Percentiles rank a stretch among this genome's conserved stretches.
Conservation (phyloP, 1,140 invertebrate species). For the Dendrolimus punctatus region DNA sequence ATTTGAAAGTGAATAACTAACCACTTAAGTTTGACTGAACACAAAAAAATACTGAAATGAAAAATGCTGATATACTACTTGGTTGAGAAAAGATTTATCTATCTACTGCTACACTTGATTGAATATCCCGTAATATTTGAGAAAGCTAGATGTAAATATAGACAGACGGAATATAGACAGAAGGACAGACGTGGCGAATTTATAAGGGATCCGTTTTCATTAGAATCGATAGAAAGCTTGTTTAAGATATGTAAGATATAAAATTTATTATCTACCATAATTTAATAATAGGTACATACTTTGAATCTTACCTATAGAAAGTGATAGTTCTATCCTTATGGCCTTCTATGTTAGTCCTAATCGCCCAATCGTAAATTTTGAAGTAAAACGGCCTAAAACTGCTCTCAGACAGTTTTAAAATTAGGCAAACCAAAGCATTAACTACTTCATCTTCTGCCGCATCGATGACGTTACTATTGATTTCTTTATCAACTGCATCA, state of each 20-base stretch:
- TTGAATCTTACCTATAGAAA: slow-evolving; percentile 79
- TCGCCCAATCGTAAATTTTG: slow-evolving; percentile 89
- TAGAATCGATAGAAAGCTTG: too few relatives aligned
- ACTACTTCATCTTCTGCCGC: slow-evolving; percentile 81
- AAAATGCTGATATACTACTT: too few relatives aligned
- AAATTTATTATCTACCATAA: neutral
- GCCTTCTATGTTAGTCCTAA: slow-evolving; percentile 71
- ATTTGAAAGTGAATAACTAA: too few relatives aligned
- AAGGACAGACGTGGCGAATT: too few relatives aligned
- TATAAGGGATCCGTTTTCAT: too few relatives aligned
- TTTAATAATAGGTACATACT: slow-evolving; percentile 5
- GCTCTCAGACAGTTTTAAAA: slow-evolving; percentile 90
- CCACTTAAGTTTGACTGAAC: too few relatives aligned
- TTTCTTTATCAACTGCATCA: slow-evolving; percentile 40
- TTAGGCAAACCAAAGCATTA: slow-evolving; percentile 81
- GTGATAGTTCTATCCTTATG: slow-evolving; percentile 80
- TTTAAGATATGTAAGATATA: neutral
- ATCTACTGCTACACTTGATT: too few relatives aligned
- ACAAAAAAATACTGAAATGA: too few relatives aligned
- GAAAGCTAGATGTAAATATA: too few relatives aligned
- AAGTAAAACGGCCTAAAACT: slow-evolving; percentile 91
- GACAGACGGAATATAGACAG: too few relatives aligned
- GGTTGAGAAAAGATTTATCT: too few relatives aligned
- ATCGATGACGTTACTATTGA: slow-evolving; percentile 48
- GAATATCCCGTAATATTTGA: too few relatives aligned